phyloP scores from a whole-genome alignment of 2,888 invertebrate species.

The Phortica okadai region DNA sequence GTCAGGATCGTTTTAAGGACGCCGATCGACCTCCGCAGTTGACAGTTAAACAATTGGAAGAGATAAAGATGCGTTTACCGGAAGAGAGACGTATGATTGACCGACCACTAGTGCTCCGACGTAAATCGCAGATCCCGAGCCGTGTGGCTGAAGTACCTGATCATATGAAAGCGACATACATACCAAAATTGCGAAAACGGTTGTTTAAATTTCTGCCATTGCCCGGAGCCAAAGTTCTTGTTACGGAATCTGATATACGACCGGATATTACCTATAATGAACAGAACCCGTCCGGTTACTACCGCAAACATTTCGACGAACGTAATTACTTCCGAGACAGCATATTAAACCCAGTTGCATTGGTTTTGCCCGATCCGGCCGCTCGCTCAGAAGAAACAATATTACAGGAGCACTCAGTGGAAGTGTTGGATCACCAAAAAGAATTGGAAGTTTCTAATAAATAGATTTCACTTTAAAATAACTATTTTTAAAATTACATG shows the following conservation, averaged over 20 bases:
- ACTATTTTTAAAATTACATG: too few species aligned
- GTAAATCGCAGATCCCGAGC: constrained; percentile 46
- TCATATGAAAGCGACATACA: constrained; percentile 55
- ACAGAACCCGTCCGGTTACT: constrained; percentile 54
- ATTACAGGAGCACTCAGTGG: too few species aligned
- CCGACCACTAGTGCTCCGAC: constrained; percentile 50
- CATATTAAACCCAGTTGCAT: not conserved
- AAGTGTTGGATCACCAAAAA: too few species aligned
- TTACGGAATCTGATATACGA: constrained; percentile 60
- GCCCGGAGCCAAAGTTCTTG: constrained; percentile 65
- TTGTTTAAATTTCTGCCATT: constrained; percentile 70
- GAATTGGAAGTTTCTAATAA: too few species aligned
- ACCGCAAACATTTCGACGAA: constrained; percentile 49
- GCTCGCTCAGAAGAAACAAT: too few species aligned
- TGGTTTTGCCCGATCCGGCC: not conserved
- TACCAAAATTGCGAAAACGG: constrained; percentile 63
- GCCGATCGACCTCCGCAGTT: constrained; percentile 49
- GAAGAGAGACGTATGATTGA: constrained; percentile 60
- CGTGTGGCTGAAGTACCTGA: constrained; percentile 57
- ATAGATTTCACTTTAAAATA: too few species aligned
- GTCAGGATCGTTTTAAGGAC: constrained; percentile 69
- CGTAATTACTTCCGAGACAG: constrained; percentile 35
- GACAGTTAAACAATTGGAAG: constrained; percentile 57
- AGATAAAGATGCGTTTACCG: constrained; percentile 53
- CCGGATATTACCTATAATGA: constrained; percentile 54